Base-by-base conservation (phyloP, 1,140 invertebrate species). In the Brachionus paranguensis region DNA sequence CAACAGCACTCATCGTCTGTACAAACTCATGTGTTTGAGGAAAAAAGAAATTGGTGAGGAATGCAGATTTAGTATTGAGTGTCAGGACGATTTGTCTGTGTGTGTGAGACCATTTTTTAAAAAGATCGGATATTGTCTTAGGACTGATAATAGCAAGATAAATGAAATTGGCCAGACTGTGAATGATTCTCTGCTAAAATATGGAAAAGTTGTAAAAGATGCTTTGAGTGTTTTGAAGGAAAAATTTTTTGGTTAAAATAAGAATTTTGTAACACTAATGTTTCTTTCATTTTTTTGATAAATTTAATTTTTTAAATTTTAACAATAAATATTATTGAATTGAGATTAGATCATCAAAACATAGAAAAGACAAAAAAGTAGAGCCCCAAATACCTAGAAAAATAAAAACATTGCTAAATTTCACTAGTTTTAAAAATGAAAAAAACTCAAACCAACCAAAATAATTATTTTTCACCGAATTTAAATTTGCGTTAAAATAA, bases 51-150 rank as follows among this genome's bases (percentile, higher is more conserved):
- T 41, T 11, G 33, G 20, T 12, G 50, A 60, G 33, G 41, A 27
- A 12, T 81, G 78, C 60, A 33, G 64, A 64, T 81, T 81, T 68
- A 64, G 50, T 7, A 81, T 81, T 45, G 78, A 81, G 33, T 81
- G 78, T 29, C 29, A 60, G 41, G 53, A 81, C 24, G 37, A 60
- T 12, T 29, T 33, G 17, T 37, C 78, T 12, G 17, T 81, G 27
- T 81, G 78, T 64, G 27, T 60, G 20, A 60, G 78, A 81, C 53
- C 78, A 14, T 81, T 81, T 65, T 81, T 81, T 41, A 81, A 81
- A 81, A 64, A 60, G 45, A n/a, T 45, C 10, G 78, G 78, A n/a
- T 47, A 45, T 27, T 81, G 78, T 47, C 27, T 81, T 17, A 60
- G 14, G n/a, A 60, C 41, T 27, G 43, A 60, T 20, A 68, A 81